Conservation (phyloP, 2,888 invertebrate species). For the Agrotis exclamationis region DNA sequence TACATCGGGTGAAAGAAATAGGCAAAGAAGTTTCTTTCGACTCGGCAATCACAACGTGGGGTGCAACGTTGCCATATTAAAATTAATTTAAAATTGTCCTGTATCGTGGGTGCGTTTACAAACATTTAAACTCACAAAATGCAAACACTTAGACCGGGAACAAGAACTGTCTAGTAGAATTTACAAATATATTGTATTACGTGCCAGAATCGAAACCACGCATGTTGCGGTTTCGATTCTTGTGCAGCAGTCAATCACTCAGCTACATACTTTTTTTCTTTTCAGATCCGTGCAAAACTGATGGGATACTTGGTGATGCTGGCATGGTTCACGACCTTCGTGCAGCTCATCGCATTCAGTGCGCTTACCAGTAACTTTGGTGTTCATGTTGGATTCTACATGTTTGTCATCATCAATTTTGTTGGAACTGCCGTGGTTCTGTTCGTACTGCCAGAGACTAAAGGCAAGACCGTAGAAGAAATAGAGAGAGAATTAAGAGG, state of each 20-base stretch:
- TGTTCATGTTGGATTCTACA: constrained; percentile 75
- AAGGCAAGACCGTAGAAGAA: constrained; percentile 78
- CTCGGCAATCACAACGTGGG: too few species aligned
- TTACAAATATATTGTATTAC: too few species aligned
- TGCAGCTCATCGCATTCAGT: constrained; percentile 69
- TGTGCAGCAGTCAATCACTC: neutral
- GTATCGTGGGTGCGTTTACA: too few species aligned
- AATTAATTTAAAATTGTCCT: too few species aligned
- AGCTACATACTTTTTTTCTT: constrained; percentile 19
- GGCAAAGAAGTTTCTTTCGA: too few species aligned
- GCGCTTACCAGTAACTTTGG: constrained; percentile 73
- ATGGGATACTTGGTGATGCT: constrained; percentile 71
- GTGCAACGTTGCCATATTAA: too few species aligned
- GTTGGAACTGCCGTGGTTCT: constrained; percentile 73
- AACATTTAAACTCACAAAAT: too few species aligned
- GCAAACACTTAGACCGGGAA: too few species aligned
- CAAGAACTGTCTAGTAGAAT: too few species aligned
- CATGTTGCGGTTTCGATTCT: too few species aligned
- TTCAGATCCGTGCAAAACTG: constrained; percentile 78
- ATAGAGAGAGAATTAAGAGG: constrained; percentile 70
- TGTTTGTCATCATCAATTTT: constrained; percentile 77
- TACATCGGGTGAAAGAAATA: too few species aligned
- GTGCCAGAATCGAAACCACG: too few species aligned
- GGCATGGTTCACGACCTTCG: constrained; percentile 71
- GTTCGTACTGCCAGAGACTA: constrained; percentile 83